Percentiles rank a stretch among this genome's conserved stretches.
Conservation (phyloP, 2,888 invertebrate species). For the Caenorhabditis drosophilae region DNA sequence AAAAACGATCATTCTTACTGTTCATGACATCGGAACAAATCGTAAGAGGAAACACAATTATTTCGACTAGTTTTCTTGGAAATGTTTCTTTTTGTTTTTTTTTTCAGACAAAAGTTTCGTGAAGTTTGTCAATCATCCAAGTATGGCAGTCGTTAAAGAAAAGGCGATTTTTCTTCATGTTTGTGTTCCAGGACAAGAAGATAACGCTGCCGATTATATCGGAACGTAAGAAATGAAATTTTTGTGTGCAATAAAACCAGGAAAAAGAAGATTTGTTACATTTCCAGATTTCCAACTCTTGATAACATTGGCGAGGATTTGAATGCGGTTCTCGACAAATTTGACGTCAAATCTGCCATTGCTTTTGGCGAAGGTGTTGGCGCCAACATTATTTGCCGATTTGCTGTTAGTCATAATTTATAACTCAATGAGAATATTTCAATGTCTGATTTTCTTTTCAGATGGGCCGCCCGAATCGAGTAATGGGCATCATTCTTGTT, state of each 20-base stretch:
- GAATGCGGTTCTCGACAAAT: slow-evolving; percentile 81
- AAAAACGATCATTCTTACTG: slow-evolving; percentile 83
- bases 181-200: slow-evolving; percentile 85
- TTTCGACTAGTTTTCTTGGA: not conserved
- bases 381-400: slow-evolving; percentile 84
- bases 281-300: slow-evolving; percentile 79
- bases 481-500: slow-evolving; percentile 82
- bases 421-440: not conserved
- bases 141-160: slow-evolving; percentile 84
- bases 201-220: slow-evolving; percentile 75
- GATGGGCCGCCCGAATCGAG: slow-evolving; percentile 80
- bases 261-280: not conserved
- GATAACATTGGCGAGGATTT: slow-evolving; percentile 83
- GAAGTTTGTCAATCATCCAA: slow-evolving; percentile 82
- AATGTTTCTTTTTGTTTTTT: too few species aligned
- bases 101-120: slow-evolving; percentile 81
- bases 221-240: slow-evolving; percentile 48
- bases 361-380: slow-evolving; percentile 87
- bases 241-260: not conserved
- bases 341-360: slow-evolving; percentile 80
- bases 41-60: slow-evolving; percentile 68
- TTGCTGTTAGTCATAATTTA: slow-evolving; percentile 74
- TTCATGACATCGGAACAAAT: slow-evolving; percentile 82
- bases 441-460: slow-evolving; percentile 57
- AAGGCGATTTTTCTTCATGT: slow-evolving; percentile 82